Evolutionary conservation across 2,888 invertebrate genomes (phyloP), one percentile per base, ranked within the genome.

Genomic region (Yponomeuta malinellus): DNA sequence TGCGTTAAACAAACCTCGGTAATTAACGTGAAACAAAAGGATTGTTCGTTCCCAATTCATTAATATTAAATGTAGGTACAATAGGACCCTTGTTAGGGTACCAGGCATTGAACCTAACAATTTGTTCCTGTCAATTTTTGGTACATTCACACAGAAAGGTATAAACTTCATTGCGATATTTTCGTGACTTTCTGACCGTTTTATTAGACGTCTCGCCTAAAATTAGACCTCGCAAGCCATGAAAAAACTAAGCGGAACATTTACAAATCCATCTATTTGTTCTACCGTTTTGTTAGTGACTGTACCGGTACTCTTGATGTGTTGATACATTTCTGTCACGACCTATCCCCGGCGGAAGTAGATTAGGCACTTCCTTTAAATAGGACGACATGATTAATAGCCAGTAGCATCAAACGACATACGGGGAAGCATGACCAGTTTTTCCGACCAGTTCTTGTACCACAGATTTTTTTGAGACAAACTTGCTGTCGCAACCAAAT

Each of bases 51-150:
- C 52, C 5, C 1, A 37, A 69, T 69, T 69, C 31, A 68, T 52
- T 68, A 52, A 68, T 23, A 12, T 68, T 68, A 65, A 10, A 63
- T 67, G 52, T 29, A 10, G 68, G 67, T 52, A 69, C 63, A 69
- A 69, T 63, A 37, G 4, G 63, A 59, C 63, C 69, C 59, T 37
- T 69, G 63, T 69, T 63, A 63, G 23, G 5, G 68, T 3, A 37
- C 31, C 10, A 52, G 31, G 10, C 31, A 52, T 48, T 52, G 52
- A 68, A 68, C 68, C 48, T 6, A 10, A 10, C 33, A 37, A 68
- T 23, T 68, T 65, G 23, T 15, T n/a, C 68, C 48, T 59, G 52
- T 12, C 52, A 15, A 15, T 59, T 59, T 59, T 59, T 15, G 52
- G 52, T 59, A 59, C 52, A 59, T 15, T 12, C 52, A 59, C 12